phyloP scores from a whole-genome alignment of 2,797 vertebrate species.

The Tinamus major region DNA sequence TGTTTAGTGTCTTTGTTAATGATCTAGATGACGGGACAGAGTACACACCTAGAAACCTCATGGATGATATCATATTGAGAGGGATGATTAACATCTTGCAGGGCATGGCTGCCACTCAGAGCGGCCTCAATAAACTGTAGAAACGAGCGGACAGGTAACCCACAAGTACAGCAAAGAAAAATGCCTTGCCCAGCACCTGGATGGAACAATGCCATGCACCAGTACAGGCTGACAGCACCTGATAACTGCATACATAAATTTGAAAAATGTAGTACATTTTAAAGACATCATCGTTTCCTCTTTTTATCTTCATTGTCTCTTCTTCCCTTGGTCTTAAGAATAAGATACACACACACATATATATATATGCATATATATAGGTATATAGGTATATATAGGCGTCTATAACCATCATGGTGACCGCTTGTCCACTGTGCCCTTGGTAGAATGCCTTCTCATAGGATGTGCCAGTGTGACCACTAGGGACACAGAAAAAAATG shows the following conservation, averaged over 20 bases:
- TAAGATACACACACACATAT: neutral
- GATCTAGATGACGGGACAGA: neutral
- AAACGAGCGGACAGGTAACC: neutral
- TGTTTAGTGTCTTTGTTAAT: neutral
- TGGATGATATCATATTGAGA: neutral
- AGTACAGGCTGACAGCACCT: neutral
- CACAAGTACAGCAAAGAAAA: neutral
- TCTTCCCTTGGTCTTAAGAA: neutral
- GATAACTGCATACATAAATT: neutral
- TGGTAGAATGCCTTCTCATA: neutral
- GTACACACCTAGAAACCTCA: neutral
- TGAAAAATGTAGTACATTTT: neutral
- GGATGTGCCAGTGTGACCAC: neutral
- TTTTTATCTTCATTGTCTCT: neutral
- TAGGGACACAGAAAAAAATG: neutral
- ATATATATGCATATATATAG: no score
- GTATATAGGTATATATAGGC: rapidly evolving
- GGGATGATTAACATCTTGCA: neutral
- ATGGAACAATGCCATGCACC: neutral
- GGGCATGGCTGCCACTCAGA: neutral
- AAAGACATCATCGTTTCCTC: neutral
- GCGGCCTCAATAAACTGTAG: neutral
- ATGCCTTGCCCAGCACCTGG: neutral
- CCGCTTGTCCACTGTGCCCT: neutral
- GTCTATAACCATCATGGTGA: neutral